Evolutionary conservation across 2,888 invertebrate genomes (phyloP).

Genomic region (Lepidochitona cinerea): DNA sequence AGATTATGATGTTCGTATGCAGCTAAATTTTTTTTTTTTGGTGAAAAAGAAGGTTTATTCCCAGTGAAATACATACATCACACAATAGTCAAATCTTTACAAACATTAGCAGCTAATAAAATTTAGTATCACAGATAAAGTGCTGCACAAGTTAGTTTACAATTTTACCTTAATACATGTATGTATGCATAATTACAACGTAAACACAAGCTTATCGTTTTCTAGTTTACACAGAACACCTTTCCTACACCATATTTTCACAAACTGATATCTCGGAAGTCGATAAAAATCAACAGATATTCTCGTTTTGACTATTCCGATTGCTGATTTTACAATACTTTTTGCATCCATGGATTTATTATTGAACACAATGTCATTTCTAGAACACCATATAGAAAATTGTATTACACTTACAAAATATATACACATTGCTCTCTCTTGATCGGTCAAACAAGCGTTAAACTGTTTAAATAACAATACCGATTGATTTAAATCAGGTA

Average conservation of each 20-base stretch:
- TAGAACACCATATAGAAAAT: neutral
- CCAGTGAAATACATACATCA: too few species aligned
- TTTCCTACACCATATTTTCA: neutral
- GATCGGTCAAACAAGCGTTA: neutral
- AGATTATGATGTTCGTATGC: too few species aligned
- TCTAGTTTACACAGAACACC: neutral
- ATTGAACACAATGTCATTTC: neutral
- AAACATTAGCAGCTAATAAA: too few species aligned
- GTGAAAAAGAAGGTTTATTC: too few species aligned
- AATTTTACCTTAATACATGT: too few species aligned
- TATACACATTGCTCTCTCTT: neutral
- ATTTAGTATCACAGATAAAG: too few species aligned
- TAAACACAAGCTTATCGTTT: too few species aligned
- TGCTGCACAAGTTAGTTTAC: too few species aligned
- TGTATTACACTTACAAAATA: neutral
- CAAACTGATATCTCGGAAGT: neutral
- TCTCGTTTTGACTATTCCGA: neutral
- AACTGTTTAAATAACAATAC: neutral
- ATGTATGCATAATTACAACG: too few species aligned
- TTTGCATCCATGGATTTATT: neutral
- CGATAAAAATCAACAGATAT: neutral
- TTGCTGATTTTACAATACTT: neutral
- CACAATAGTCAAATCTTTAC: too few species aligned
- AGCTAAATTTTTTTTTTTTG: too few species aligned
- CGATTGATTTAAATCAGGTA: neutral